Evolutionary conservation across 1,140 invertebrate genomes (phyloP).

Genomic region (Drosophila pectinifera): DNA sequence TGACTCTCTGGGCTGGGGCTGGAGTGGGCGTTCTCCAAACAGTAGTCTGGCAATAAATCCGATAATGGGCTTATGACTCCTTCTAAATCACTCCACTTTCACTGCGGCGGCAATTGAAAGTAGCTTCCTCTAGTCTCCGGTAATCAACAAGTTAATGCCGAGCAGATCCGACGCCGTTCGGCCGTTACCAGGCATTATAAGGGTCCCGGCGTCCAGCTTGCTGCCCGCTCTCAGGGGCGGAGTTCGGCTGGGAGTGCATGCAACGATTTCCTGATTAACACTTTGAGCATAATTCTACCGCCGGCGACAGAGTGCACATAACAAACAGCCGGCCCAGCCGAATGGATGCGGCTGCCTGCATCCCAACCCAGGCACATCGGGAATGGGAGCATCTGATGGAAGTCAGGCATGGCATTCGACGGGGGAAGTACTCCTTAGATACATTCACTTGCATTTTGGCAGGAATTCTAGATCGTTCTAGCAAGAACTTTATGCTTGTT

Average conservation of each 20-base stretch:
- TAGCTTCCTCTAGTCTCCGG: constrained; percentile 16
- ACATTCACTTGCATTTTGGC: not conserved
- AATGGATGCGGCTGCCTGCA: constrained; percentile 50
- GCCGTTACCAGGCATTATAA: constrained; percentile 51
- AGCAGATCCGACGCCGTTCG: constrained; percentile 43
- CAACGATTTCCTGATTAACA: constrained; percentile 82
- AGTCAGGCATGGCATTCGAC: not conserved
- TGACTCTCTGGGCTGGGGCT: not conserved
- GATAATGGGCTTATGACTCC: constrained; percentile 63
- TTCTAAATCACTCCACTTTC: constrained; percentile 32
- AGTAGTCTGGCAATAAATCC: constrained; percentile 55
- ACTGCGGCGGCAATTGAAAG: constrained; percentile 61
- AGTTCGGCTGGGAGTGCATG: constrained; percentile 33
- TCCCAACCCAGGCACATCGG: constrained; percentile 22
- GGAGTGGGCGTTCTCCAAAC: constrained; percentile 41
- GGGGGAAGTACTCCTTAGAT: not conserved
- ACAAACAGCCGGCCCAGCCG: constrained; percentile 53
- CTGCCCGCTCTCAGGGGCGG: constrained; percentile 8
- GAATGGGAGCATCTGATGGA: constrained; percentile 5
- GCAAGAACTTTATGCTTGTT: too few relatives aligned
- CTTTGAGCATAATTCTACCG: constrained; percentile 81
- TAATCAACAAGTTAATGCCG: constrained; percentile 45
- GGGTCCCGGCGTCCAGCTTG: constrained; percentile 38
- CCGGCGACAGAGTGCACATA: constrained; percentile 76
- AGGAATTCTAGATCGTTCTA: not conserved